Conservation (phyloP, 2,888 invertebrate genomes). For the Apamea monoglypha region DNA sequence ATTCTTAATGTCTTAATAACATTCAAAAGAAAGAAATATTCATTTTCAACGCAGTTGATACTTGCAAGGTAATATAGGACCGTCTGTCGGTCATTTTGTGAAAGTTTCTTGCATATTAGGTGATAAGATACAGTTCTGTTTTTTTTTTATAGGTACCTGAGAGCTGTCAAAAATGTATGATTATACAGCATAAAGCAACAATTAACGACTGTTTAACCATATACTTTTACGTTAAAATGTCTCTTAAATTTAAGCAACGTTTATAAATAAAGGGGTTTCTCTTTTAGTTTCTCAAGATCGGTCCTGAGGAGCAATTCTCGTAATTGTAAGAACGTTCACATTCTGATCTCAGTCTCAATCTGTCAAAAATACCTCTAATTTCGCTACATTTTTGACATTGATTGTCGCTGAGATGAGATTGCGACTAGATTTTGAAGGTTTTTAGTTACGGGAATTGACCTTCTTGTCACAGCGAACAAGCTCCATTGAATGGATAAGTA, state of each 20-base stretch:
- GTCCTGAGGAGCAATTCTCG: background rate
- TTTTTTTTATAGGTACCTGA: background rate
- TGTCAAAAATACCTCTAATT: background rate
- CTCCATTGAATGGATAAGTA: background rate
- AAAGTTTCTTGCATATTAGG: background rate
- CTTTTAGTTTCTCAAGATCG: background rate
- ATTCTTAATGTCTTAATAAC: too few species aligned
- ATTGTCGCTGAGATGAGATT: background rate
- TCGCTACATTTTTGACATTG: background rate
- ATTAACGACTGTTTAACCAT: background rate
- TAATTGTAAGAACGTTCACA: background rate
- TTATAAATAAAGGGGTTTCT: background rate
- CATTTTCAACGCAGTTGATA: too few species aligned
- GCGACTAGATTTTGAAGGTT: background rate
- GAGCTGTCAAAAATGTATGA: too few species aligned
- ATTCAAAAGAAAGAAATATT: too few species aligned
- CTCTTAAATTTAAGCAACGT: background rate
- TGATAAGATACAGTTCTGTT: background rate
- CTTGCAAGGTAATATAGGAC: background rate
- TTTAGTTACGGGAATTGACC: background rate
- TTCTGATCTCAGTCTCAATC: background rate
- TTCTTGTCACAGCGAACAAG: background rate
- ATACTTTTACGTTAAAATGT: background rate
- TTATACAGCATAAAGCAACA: too few species aligned
- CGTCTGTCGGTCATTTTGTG: background rate